Base-by-base conservation (phyloP, 1,140 invertebrate species). In the Batillaria attramentaria region DNA sequence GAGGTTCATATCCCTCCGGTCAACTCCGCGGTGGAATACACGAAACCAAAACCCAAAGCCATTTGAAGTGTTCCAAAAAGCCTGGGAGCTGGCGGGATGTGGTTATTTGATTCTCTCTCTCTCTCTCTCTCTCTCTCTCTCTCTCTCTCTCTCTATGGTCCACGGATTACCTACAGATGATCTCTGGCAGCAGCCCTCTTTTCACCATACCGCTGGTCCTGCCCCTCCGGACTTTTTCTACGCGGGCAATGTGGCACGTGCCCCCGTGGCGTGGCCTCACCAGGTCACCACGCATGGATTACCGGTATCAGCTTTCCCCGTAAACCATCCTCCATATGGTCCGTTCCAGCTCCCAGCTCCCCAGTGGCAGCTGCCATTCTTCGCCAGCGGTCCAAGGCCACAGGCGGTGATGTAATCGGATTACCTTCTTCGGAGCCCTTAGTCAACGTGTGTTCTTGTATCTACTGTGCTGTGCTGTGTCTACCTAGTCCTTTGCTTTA, bases 51-150 rank as follows among this genome's bases (percentile, higher is more conserved):
- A n/a, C n/a, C n/a, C n/a, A n/a, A 24, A 24, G 10, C 46, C 46
- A 50, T 50, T 50, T 13, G 10, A 50, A 50, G 46, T 50, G 46
- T 13, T 50, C 46, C 46, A 24, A 50, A 50, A 50, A 50, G 10
- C 46, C 10, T 13, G 10, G 46, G 24, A 50, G 46, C 46, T n/a
- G n/a, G n/a, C n/a, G n/a, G n/a, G 46, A 10, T 50, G 46, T 50
- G 10, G 10, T 50, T 13, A 50, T 50, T 50, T 8, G 24, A 10
- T 50, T 50, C 46, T 50, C 46, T 50, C 46, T 50, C 46, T 50
- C 46, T 50, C 46, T 50, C 46, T 50, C 46, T 50, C 46, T 50
- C 46, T 50, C 46, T 50, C 46, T 50, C 46, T 50, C 46, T 50
- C 46, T 50, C 46, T 50, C 46, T 50, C 46, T 50, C 46, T 50